Conservation (phyloP, 2,888 invertebrate genomes). For the Anodontia alba region DNA sequence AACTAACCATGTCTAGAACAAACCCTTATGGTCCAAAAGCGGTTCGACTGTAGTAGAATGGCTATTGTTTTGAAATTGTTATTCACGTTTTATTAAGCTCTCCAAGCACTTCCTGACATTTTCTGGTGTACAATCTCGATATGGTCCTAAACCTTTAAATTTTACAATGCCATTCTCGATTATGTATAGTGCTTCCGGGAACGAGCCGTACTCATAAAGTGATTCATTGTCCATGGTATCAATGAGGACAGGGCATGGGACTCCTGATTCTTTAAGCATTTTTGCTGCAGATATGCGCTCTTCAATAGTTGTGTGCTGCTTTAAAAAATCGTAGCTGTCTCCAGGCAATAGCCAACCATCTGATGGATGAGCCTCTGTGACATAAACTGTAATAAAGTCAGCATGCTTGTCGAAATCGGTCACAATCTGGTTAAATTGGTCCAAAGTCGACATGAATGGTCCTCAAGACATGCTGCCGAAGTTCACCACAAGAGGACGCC, state of each 20-base stretch:
- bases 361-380: conserved; percentile 77
- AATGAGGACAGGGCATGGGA: conserved; percentile 65
- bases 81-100: neutral
- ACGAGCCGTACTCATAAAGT: conserved; percentile 66
- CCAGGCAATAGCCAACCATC: conserved; percentile 74
- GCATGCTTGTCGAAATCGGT: conserved; percentile 62
- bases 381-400: conserved; percentile 78
- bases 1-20: no score
- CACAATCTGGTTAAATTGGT: conserved; percentile 66
- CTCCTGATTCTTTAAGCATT: conserved; percentile 34
- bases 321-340: conserved; percentile 59
- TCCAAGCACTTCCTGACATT: conserved; percentile 11
- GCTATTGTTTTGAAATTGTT: neutral
- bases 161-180: conserved; percentile 65
- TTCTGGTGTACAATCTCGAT: conserved; percentile 23
- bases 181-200: conserved; percentile 75
- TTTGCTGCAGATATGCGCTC: conserved; percentile 69
- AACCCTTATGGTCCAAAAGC: no score
- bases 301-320: conserved; percentile 58
- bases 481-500: conserved; percentile 76
- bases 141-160: conserved; percentile 61
- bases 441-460: conserved; percentile 78
- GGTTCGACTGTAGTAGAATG: no score
- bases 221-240: conserved; percentile 72
- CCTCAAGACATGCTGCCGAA: conserved; percentile 82